Evolutionary conservation across 1,140 invertebrate genomes (phyloP), one percentile per base, ranked within the genome.

Genomic region (Nymphalis io): DNA sequence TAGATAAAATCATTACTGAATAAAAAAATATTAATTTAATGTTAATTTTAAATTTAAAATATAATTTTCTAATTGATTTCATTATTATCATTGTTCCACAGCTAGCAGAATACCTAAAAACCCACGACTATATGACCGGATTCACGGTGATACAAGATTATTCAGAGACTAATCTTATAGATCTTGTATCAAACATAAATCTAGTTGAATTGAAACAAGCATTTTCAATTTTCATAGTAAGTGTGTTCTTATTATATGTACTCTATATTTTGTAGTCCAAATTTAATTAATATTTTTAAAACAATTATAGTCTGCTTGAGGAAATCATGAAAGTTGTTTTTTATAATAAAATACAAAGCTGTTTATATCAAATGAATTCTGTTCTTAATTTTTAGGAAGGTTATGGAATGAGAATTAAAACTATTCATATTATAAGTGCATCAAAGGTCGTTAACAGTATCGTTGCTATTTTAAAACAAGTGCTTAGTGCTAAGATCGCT

Each of bases 371-470:
- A 57, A 20, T 55, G 15, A 16, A 44, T 60, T 60, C n/a, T 20
- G 0, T 21, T 60, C 40, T 15, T 15, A 27, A 44, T 42, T 80
- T 72, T 1, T 69, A 83, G 81, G 74, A 81, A 60, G 79, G 77
- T 1, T 81, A 68, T 23, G 78, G 76, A 1, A 72, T 81, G 67
- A 74, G 72, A 65, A 55, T 83, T n/a, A 77, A 79, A 63, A 73
- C 63, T 2, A 75, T 83, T 20, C 75, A 84, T 39, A 59, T 84
- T 11, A 23, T 84, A 15, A 63, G 68, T 8, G 18, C 67, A 10
- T 84, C 78, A 0, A 84, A 75, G 44, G 12, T 73, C 1, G 48
- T 82, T 0, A 74, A 79, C 18, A 53, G 58, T 15, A 38, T 82
- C 10, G 59, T 81, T 0, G 38, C 61, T 3, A 64, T 77, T 16